Percentiles rank a stretch among this genome's conserved stretches.
phyloP scores from a whole-genome alignment of 2,113 vertebrate genomes.

The Taurulus bubalis region DNA sequence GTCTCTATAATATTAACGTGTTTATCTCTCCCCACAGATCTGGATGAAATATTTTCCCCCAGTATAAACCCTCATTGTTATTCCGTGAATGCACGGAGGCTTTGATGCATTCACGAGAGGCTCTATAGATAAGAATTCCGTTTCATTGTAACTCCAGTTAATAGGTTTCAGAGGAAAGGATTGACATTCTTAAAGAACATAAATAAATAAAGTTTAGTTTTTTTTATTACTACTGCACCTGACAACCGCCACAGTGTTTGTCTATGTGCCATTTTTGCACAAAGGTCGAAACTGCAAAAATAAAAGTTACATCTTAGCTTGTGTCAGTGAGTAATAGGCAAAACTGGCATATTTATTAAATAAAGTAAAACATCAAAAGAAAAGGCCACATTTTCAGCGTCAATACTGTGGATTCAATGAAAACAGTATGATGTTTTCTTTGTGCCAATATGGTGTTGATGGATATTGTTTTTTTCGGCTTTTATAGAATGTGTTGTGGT shows the following conservation, averaged over 20 bases:
- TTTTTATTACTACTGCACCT: constrained; percentile 24
- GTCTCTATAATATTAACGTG: constrained; percentile 50
- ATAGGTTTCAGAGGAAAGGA: constrained; percentile 57
- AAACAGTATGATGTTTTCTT: constrained; percentile 5
- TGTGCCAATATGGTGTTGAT: not conserved
- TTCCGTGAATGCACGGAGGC: constrained; percentile 54
- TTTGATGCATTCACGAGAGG: constrained; percentile 65
- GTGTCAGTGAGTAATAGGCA: constrained; percentile 14
- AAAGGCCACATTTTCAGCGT: constrained; percentile 22
- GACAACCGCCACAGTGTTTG: constrained; percentile 54
- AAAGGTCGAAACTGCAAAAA: constrained; percentile 62
- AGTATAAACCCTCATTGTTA: constrained; percentile 71
- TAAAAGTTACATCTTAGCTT: constrained; percentile 22
- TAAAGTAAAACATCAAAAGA: not conserved
- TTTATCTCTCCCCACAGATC: constrained; percentile 65
- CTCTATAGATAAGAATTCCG: constrained; percentile 65
- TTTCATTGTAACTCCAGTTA: constrained; percentile 62
- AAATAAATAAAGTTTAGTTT: constrained; percentile 63
- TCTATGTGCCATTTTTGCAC: constrained; percentile 15
- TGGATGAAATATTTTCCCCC: constrained; percentile 58
- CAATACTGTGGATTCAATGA: not conserved
- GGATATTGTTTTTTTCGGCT: not conserved
- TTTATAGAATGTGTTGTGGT: not conserved
- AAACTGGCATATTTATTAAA: constrained; percentile 24
- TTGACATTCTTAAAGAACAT: constrained; percentile 76